Base-by-base conservation (phyloP, 1,140 invertebrate genomes). In the Apis cerana region DNA sequence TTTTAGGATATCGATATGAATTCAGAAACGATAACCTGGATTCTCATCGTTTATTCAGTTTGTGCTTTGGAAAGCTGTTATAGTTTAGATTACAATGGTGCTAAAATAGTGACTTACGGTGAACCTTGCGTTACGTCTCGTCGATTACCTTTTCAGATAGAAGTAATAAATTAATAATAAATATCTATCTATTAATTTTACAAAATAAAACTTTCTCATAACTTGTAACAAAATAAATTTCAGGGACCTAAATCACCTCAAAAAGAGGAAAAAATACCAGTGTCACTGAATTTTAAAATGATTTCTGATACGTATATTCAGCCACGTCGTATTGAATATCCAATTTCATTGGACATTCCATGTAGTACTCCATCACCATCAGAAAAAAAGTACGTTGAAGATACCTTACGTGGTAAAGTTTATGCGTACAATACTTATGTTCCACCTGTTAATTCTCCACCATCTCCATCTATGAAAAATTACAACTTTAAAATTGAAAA, bases 121-220 rank as follows among this genome's bases (percentile, higher is more conserved):
- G 85, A 87, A 8, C 85, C 85, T 19, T 88, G 83, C 56, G n/a
- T 58, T 15, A 0, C 15, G 15, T 5, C 56, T 17, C 58, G 43
- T 11, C 75, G 83, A 78, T 54, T 88, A 2, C 88, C 89, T 21
- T 80, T 88, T 52, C 83, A 62, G 65, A 85, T 90, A 23, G 80
- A 90, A 75, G 88, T 88, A 76, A 17, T 12, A 11, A n/a, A 21
- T 21, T 56, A n/a, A 33, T 68, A 48, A 43, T 19, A 52, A 9
- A 23, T n/a, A 48, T 77, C 61, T 72, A 56, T 15, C 13, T 48
- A 0, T 27, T 9, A 21, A 43, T 59, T 58, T 58, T 7, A 21
- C 12, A 58, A 48, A 56, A 21, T 5, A n/a, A 33, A n/a, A 19
- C 61, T 3, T 17, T 21, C 2, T 27, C 7, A 2, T 43, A 23